A percentile compares a stretch with the other conserved stretches of the same genome.
Evolutionary conservation across 1,140 invertebrate genomes (phyloP).

Genomic region (Paraescarpia echinospica): DNA sequence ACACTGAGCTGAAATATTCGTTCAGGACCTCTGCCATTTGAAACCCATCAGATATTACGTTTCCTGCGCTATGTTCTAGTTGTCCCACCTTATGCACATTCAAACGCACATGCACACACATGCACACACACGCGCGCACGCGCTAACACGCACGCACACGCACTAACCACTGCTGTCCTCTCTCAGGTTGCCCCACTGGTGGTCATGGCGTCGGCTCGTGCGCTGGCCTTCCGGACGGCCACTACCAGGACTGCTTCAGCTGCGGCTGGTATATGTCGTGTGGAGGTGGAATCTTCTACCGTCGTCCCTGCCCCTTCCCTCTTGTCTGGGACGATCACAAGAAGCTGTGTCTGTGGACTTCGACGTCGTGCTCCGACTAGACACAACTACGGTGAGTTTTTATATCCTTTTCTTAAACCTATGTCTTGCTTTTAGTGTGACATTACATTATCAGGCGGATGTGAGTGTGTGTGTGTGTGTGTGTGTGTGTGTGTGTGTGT

Average conservation of each 20-base stretch:
- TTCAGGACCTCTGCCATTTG: no score
- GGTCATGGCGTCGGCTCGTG: background rate
- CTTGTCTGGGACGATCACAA: background rate
- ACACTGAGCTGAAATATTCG: no score
- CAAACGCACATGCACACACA: no score
- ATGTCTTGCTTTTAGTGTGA: no score
- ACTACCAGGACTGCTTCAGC: slow-evolving; percentile 11
- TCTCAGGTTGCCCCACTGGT: background rate
- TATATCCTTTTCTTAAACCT: background rate
- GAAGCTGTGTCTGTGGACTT: background rate
- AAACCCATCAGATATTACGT: no score
- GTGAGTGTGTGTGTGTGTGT: no score
- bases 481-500: no score
- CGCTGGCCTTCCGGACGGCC: background rate
- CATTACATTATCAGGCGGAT: no score
- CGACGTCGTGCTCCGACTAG: background rate
- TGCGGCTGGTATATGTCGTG: background rate
- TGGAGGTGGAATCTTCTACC: background rate
- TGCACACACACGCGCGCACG: no score
- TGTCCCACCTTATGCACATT: no score
- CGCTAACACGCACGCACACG: no score
- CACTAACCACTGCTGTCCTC: background rate
- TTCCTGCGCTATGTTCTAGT: no score
- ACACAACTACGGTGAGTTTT: background rate
- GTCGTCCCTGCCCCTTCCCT: background rate